Base-by-base conservation (phyloP, 1,140 invertebrate genomes). In the Drosophila burlai region DNA sequence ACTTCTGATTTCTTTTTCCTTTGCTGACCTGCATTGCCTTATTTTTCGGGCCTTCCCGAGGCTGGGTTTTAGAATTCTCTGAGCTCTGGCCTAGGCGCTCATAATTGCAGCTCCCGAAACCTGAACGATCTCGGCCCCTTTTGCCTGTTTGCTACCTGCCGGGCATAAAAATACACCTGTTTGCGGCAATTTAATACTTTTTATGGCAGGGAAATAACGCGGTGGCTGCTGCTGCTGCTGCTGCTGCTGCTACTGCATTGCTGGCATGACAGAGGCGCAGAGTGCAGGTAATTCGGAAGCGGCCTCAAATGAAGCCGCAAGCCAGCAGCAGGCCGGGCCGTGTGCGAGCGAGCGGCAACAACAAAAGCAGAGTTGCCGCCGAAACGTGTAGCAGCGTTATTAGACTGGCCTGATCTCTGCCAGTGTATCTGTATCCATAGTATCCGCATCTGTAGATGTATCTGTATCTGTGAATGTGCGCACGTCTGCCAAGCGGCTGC, bases 181-280 rank as follows among this genome's bases (percentile, higher is more conserved):
- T 90, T 90, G 85, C 79, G 59, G 76, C 85, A 90, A 90, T 90
- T 90, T 90, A 90, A 90, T 90, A 90, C 86, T 85, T 90, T 90
- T 81, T 90, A 85, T 74, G 81, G 84, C 84, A 87, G 65, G 83
- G 83, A 77, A 86, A 87, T 86, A 82, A 82, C 65, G 83, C 76
- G 47, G 73, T 68, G 66, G 76, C 54, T 66, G 54, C 52, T 55
- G 55, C 31, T 57, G 34, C 43, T 60, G 54, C 42, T 58, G 38
- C 34, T 52, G 71, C 38, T 55, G 31, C 21, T 61, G 71, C 81
- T 76, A 73, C 81, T 80, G 81, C 81, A 84, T 69, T 84, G 73
- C 73, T 68, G 69, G 54, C 68, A 73, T 60, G 69, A 24, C 52
- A 38, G 49, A 58, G 54, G 13, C 31, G 21, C 34, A 55, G 34